A percentile compares a stretch with the other conserved stretches of the same genome.
Conservation (phyloP, 30 jellyfish, hydroid and myxozoan species). For the Hydractinia echinata region DNA sequence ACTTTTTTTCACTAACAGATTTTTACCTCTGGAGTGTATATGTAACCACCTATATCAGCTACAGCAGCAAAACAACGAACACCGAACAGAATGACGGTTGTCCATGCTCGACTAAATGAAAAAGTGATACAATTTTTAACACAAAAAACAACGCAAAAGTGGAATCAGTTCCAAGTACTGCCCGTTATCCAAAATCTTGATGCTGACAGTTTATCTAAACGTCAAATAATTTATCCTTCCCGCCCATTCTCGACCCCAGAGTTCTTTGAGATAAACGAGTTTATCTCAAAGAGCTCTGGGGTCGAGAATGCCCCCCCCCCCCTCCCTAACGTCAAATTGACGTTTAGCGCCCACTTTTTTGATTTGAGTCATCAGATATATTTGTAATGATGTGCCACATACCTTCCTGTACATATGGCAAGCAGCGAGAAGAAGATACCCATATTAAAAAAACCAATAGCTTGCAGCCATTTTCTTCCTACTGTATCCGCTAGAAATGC, state of each 20-base stretch:
- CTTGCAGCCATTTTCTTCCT: conserved; percentile 88
- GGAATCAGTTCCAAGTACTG: no score
- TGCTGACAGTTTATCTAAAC: no score
- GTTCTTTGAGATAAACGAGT: no score
- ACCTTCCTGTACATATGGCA: conserved; percentile 79
- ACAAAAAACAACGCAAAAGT: no score
- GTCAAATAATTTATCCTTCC: no score
- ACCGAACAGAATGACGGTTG: conserved; percentile 78
- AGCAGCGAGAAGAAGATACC: conserved; percentile 61
- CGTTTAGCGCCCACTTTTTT: no score
- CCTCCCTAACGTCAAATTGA: no score
- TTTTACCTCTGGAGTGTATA: conserved; percentile 87
- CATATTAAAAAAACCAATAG: conserved; percentile 70
- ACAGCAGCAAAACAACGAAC: conserved; percentile 93
- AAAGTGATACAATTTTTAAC: no score
- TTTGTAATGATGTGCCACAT: conserved; percentile 12
- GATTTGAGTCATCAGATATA: background rate
- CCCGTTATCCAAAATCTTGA: no score
- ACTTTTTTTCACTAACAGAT: background rate
- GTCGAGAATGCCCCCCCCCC: no score
- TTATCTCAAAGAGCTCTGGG: no score
- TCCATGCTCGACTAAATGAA: conserved; percentile 59
- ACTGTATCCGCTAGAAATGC: conserved; percentile 84
- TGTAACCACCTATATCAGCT: conserved; percentile 91
- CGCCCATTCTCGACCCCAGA: no score